phyloP scores from a whole-genome alignment of 2,888 invertebrate genomes.

The Marronus borbonicus region DNA sequence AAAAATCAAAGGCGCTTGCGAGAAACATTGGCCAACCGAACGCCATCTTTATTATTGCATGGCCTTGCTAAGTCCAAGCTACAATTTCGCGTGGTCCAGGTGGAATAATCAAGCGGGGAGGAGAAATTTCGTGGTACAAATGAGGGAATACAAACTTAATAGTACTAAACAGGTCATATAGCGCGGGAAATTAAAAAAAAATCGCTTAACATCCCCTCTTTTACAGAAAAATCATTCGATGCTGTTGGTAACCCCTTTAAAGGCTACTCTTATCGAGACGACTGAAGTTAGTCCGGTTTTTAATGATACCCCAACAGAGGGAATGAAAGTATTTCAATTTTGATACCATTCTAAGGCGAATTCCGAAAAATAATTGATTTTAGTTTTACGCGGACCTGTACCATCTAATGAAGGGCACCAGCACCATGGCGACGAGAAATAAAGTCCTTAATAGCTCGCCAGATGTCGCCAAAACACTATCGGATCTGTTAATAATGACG shows the following conservation, averaged over 20 bases:
- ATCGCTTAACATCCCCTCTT: neutral
- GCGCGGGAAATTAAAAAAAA: neutral
- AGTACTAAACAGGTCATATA: constrained; percentile 69
- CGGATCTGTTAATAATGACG: constrained; percentile 75
- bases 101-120: constrained; percentile 78
- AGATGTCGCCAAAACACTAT: constrained; percentile 76
- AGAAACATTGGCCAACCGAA: constrained; percentile 82
- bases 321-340: constrained; percentile 68
- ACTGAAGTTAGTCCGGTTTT: constrained; percentile 85
- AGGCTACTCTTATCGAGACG: constrained; percentile 79
- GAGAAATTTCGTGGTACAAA: constrained; percentile 78
- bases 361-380: constrained; percentile 57
- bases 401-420: constrained; percentile 78
- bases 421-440: constrained; percentile 75
- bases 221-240: constrained; percentile 63
- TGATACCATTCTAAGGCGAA: no score
- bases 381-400: constrained; percentile 85
- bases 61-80: constrained; percentile 80
- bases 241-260: constrained; percentile 79
- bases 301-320: constrained; percentile 69
- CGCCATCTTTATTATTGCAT: constrained; percentile 85
- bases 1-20: constrained; percentile 71
- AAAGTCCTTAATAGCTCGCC: constrained; percentile 74
- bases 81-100: constrained; percentile 84
- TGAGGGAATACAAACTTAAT: constrained; percentile 73